These are phyloP conservation scores for Hoplostethus mediterraneus DNA, from an alignment of 2,797 vertebrate species.

Conservation along the genomic window DNA sequence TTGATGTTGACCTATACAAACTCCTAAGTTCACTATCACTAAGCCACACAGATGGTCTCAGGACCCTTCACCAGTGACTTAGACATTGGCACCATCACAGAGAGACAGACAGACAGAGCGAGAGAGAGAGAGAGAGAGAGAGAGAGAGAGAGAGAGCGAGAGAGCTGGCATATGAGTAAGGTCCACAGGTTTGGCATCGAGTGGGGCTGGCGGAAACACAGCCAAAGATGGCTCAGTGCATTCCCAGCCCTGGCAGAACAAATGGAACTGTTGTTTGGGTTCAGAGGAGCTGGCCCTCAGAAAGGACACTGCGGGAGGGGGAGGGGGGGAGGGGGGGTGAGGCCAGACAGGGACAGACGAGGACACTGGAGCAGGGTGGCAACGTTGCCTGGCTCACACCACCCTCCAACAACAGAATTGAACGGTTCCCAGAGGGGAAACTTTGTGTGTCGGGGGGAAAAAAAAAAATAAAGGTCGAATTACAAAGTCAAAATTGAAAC, in stretches of 20 bases:
- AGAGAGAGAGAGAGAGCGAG: slow-evolving; percentile 29
- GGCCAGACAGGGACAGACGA: slow-evolving; percentile 76
- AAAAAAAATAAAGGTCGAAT: slow-evolving; percentile 18
- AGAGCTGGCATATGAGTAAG: slow-evolving; percentile 63
- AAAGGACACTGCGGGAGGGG: slow-evolving; percentile 70
- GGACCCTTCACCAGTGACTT: slow-evolving; percentile 54
- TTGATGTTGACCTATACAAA: background rate
- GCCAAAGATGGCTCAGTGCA: slow-evolving; percentile 77
- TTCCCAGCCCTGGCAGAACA: slow-evolving; percentile 80
- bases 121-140: slow-evolving; percentile 61
- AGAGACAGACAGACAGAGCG: slow-evolving; percentile 52
- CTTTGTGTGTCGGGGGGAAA: slow-evolving; percentile 21
- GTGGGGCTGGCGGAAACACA: slow-evolving; percentile 64
- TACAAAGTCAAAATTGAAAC: slow-evolving; percentile 26
- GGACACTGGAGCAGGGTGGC: slow-evolving; percentile 73
- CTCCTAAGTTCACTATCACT: slow-evolving; percentile 28
- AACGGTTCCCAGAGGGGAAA: slow-evolving; percentile 54
- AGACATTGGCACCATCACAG: slow-evolving; percentile 53
- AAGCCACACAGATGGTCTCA: slow-evolving; percentile 43
- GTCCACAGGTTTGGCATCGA: slow-evolving; percentile 75
- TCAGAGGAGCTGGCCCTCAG: slow-evolving; percentile 77
- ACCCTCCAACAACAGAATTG: slow-evolving; percentile 57
- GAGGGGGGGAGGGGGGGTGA: slow-evolving; percentile 40
- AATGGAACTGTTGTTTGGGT: slow-evolving; percentile 82
- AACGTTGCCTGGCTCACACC: slow-evolving; percentile 64